Percentiles rank a stretch among this genome's conserved stretches.
These are phyloP conservation scores for Patella ulyssiponensis DNA, from an alignment of 2,888 invertebrate species.

Conservation along the genomic window DNA sequence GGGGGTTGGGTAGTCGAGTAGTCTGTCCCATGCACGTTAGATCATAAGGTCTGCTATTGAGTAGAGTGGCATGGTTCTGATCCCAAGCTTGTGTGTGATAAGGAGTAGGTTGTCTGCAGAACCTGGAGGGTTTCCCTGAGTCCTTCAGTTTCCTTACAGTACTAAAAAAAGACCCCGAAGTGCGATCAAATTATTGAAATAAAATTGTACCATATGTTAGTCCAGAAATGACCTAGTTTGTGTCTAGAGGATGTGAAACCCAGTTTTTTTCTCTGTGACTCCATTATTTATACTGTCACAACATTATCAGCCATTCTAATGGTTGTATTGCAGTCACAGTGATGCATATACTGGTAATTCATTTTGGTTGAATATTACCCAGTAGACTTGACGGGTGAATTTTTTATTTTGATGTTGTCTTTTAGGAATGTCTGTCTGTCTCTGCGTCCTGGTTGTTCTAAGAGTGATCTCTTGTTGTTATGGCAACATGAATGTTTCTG, in stretches of 20 bases:
- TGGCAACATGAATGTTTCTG: constrained; percentile 72
- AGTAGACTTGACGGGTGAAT: not conserved
- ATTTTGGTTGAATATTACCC: not conserved
- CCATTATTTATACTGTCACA: not conserved
- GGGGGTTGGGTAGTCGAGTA: too few species aligned
- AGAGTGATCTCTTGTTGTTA: constrained; percentile 64
- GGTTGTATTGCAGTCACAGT: not conserved
- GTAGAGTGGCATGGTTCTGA: too few species aligned
- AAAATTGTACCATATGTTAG: too few species aligned
- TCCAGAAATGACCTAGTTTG: not conserved
- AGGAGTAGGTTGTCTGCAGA: too few species aligned
- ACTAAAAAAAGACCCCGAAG: too few species aligned
- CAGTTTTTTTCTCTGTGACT: not conserved
- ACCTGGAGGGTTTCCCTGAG: too few species aligned
- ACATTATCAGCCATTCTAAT: not conserved
- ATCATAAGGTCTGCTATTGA: too few species aligned
- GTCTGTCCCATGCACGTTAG: too few species aligned
- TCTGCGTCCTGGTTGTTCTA: constrained; percentile 59
- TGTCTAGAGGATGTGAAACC: not conserved
- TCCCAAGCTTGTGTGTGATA: too few species aligned
- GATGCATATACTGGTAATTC: not conserved
- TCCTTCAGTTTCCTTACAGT: too few species aligned
- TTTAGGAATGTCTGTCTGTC: constrained; percentile 70
- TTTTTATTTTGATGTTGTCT: constrained; percentile 14
- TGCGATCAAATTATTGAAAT: too few species aligned